Base-by-base conservation (phyloP, 2,113 vertebrate genomes). In the Tyto alba region DNA sequence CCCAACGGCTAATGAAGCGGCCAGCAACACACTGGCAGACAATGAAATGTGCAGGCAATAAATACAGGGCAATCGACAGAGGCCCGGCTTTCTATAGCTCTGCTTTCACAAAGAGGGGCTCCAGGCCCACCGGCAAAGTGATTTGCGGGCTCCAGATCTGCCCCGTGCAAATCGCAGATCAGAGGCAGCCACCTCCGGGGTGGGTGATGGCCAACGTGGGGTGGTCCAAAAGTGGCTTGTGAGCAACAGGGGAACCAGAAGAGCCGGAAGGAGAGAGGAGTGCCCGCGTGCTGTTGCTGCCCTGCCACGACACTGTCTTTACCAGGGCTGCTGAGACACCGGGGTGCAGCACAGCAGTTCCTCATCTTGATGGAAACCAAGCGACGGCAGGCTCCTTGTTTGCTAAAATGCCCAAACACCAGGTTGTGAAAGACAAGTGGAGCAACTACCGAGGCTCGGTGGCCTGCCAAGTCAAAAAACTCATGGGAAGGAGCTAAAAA, bases 261-360 rank as follows among this genome's bases (percentile, higher is more conserved):
- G 7, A 67, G 57, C 23, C 3, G 5, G 45, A 16, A 13, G 29
- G 27, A 52, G 55, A 62, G 38, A 29, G 3, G 59, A 84, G 32
- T 29, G 52, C 38, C 59, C 8, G 21, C 0, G 0, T 48, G 62
- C 34, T 62, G 7, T 2, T 83, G 57, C 26, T 0, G 7, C 50
- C 7, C 4, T 40, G n/a, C 25, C 34, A 1, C 10, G 32, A 52
- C 10, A 9, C 32, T 36, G 11, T 18, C 50, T 52, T 74, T 41
- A 74, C 27, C 32, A 25, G 53, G 34, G 38, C 18, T 75, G 47
- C 45, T 1, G 3, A 75, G 62, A 29, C 3, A 5, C 10, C 2
- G 1, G 40, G 1, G 2, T 23, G 17, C 0, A 3, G 53, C 6
- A 1, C 60, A 34, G 60, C 69, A 53, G 53, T 38, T 72, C 27